Evolutionary conservation across 2,888 invertebrate genomes (phyloP).

Genomic region (Drosophila paranaensis): DNA sequence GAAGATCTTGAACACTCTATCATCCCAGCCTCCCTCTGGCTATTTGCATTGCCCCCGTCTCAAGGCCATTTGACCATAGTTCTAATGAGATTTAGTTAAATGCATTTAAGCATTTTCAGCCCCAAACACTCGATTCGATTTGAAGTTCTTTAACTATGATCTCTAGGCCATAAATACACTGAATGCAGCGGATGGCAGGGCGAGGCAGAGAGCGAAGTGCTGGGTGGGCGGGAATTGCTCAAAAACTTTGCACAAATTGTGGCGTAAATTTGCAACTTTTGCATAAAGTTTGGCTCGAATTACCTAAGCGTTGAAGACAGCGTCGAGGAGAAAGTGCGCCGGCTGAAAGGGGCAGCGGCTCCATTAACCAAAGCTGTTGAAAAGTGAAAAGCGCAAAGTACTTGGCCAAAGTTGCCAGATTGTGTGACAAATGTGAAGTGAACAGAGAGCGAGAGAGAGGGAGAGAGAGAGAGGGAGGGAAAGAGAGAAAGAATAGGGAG

Average conservation of each 20-base stretch:
- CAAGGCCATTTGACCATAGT: background rate
- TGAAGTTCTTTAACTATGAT: conserved; percentile 27
- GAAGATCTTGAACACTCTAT: too few relatives aligned
- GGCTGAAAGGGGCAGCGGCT: conserved; percentile 19
- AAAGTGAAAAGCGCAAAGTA: conserved; percentile 73
- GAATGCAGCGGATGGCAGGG: background rate
- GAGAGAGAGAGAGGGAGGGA: background rate
- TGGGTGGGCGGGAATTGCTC: conserved; percentile 25
- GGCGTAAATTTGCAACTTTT: conserved; percentile 76
- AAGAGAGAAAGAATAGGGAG: background rate
- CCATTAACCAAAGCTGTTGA: conserved; percentile 64
- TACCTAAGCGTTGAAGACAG: conserved; percentile 62
- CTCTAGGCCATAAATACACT: conserved; percentile 35
- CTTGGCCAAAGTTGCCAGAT: conserved; percentile 65
- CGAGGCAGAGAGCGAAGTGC: background rate
- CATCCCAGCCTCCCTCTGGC: too few relatives aligned
- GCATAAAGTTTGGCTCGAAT: conserved; percentile 76
- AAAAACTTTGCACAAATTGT: conserved; percentile 76
- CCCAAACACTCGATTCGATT: conserved; percentile 31
- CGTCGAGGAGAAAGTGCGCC: conserved; percentile 6
- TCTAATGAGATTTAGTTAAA: conserved; percentile 35
- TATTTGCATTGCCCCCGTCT: background rate
- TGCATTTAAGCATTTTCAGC: conserved; percentile 16
- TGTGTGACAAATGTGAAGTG: conserved; percentile 64
- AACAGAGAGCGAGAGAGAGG: background rate